Evolutionary conservation across 2,888 invertebrate genomes (phyloP), one percentile per base, ranked within the genome.

Genomic region (Adela reaumurella): DNA sequence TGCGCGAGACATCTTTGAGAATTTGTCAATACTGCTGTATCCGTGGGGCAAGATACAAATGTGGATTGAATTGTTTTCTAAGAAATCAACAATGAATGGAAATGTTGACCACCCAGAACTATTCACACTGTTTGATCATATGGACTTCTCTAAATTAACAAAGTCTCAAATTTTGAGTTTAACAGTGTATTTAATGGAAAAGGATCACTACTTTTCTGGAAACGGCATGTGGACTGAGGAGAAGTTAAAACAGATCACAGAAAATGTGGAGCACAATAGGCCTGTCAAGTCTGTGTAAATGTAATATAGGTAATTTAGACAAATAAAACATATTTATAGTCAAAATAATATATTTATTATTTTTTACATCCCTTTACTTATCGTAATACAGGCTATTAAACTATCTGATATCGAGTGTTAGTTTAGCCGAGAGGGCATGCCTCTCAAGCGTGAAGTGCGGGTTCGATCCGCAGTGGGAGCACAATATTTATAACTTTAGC

Each of bases 151-250:
- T 19, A 58, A 57, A 46, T 51, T 78, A 35, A 66, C 54, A 51
- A 68, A 70, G 41, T 63, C 68, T 17, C 71, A 76, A 54, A 69
- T 65, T 55, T 58, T 80, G 46, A 78, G 78, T 57, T 59, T 80
- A 50, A 59, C 63, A 16, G 55, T 78, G 17, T 80, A 80, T 65
- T 57, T 68, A 50, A 59, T 80, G 45, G 79, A 80, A 59, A 77
- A 65, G 58, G 68, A 69, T 28, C 74, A 79, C 59, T 74, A 78
- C 55, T 79, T 79, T 60, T 64, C 66, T 55, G 79, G 77, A 19
- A 77, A 78, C 65, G 79, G 79, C 46, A 67, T 80, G 2, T 80
- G 79, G 79, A 57, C 57, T 53, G 76, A 73, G 56, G 72, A 73
- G 49, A 74, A 70, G 58, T 43, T 47, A 24, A 43, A 17, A 2